Evolutionary conservation across 2,797 vertebrate species (phyloP).

Genomic region (Sebastes aleutianus): DNA sequence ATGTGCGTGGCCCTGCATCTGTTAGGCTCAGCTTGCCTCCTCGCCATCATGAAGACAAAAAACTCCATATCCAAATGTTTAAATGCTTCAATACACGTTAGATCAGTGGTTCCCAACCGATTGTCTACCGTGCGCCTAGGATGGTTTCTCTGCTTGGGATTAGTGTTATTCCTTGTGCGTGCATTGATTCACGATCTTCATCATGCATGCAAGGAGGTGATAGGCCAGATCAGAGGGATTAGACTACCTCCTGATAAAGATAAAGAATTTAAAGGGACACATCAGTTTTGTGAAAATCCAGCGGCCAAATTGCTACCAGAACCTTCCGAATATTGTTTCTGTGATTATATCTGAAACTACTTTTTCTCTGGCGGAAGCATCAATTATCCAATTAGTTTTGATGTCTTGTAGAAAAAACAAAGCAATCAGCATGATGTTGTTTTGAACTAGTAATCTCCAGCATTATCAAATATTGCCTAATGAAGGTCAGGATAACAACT

Average conservation of each 20-base stretch:
- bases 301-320: not conserved
- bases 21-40: constrained; percentile 28
- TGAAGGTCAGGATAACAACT: constrained; percentile 45
- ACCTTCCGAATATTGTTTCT: not conserved
- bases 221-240: not conserved
- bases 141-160: constrained; percentile 20
- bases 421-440: constrained; percentile 42
- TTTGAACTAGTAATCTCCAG: constrained; percentile 24
- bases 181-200: constrained; percentile 10
- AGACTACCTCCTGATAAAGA: not conserved
- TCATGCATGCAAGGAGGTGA: constrained; percentile 21
- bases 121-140: not conserved
- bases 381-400: constrained; percentile 47
- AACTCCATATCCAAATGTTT: constrained; percentile 38
- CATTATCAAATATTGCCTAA: constrained; percentile 33
- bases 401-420: constrained; percentile 28
- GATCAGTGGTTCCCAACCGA: not conserved
- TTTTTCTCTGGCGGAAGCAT: not conserved
- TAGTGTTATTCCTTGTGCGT: constrained; percentile 16
- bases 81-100: constrained; percentile 47
- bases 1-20: constrained; percentile 51
- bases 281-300: not conserved
- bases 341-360: not conserved
- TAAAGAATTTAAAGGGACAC: not conserved
- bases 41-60: not conserved